Evolutionary conservation across 2,888 invertebrate species (phyloP), one percentile per base, ranked within the genome.

Genomic region (Patella caerulea): DNA sequence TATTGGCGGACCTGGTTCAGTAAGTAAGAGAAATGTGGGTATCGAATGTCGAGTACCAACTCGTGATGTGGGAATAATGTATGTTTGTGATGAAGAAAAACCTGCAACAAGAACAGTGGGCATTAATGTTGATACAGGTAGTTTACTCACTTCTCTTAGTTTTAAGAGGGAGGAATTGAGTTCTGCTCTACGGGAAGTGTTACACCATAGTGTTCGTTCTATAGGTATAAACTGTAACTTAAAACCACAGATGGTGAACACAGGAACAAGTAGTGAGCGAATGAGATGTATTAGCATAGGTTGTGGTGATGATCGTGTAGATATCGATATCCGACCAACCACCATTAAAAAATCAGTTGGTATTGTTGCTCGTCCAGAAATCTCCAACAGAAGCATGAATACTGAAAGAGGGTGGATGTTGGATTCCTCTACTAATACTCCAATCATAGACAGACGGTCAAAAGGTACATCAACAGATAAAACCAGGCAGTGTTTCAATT

Each of bases 41-140:
- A 86, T 89, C 54, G 87, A 88, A 65, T 89, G 89, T 75, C 79
- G 86, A 2, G 87, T 87, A 14, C 79, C 88, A 11, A 90, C 89
- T 5, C 81, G 91, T n/a, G 91, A 91, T 82, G 91, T 91, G 19
- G 91, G 91, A 12, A 87, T 91, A 53, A 85, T 84, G 14, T 90
- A 89, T 80, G 83, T 83, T 71, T 87, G 88, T 78, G 90, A 91
- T 81, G 86, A 88, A 19, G 89, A 86, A 73, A 88, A 87, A 79
- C 91, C 90, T 1, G 59, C 84, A 34, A 88, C 86, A 15, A 80
- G 90, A 52, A 88, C 86, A 56, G 86, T 90, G 19, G 91, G 90
- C 7, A 86, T 91, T 9, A 89, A 88, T 76, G 90, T 89, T 52
- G 90, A 90, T 78, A 86, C 85, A 12, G 84, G 83, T 69, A 82